Evolutionary conservation across 2,113 vertebrate species (phyloP).

Genomic region (Petromus typicus): DNA sequence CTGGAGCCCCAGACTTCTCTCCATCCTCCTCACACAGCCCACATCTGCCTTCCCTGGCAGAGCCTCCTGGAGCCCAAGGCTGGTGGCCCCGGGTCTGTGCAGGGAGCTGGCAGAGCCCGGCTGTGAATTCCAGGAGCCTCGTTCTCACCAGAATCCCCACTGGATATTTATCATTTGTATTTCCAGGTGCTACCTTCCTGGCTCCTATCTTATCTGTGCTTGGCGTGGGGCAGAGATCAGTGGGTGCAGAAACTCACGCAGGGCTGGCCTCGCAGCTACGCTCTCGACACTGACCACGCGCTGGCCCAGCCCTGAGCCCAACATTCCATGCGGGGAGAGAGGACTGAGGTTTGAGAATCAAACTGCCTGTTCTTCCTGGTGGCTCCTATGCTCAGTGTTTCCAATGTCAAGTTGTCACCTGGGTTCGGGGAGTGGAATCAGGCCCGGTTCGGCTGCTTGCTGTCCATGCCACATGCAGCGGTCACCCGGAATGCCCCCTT

Average conservation of each 20-base stretch:
- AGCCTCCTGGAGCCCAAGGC: not conserved
- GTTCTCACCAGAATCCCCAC: constrained; percentile 37
- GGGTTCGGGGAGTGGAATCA: not conserved
- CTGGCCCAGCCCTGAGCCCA: too few species aligned
- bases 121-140: constrained; percentile 1
- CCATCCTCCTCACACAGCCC: not conserved
- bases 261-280: not conserved
- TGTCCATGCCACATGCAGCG: not conserved
- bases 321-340: not conserved
- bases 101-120: not conserved
- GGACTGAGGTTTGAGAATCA: not conserved
- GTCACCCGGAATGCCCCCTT: not conserved
- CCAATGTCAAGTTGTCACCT: not conserved
- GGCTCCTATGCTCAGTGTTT: not conserved
- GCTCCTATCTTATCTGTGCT: constrained; percentile 4
- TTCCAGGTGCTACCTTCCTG: not conserved
- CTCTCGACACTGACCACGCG: not conserved
- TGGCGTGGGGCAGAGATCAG: not conserved
- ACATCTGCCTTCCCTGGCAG: not conserved
- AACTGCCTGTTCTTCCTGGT: not conserved
- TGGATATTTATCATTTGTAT: not conserved
- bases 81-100: not conserved
- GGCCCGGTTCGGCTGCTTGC: not conserved
- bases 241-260: not conserved
- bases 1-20: not conserved